phyloP scores from a whole-genome alignment of 1,140 invertebrate genomes.

The Oncopodura yosiiana region DNA sequence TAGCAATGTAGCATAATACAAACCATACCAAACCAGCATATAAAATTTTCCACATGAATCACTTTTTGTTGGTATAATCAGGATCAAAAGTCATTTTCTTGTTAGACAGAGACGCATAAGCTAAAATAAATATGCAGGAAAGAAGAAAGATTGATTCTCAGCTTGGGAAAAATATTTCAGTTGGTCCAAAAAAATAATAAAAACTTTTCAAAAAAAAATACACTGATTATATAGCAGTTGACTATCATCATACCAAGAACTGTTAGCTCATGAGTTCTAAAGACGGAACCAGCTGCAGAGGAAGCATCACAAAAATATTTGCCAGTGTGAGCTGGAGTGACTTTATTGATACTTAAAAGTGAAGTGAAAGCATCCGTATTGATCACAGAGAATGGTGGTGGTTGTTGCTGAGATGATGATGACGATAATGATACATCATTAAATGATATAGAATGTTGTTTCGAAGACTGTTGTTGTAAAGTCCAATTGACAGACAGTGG shows the following conservation, averaged over 20 bases:
- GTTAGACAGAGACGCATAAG: no score
- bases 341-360: conserved; percentile 29
- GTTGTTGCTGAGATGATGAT: conserved; percentile 67
- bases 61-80: no score
- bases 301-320: conserved; percentile 40
- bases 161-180: conserved; percentile 34
- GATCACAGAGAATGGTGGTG: conserved; percentile 45
- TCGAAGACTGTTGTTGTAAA: conserved; percentile 65
- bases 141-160: no score
- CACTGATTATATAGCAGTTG: conserved; percentile 20
- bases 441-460: no score
- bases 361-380: conserved; percentile 29
- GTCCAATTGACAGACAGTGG: conserved; percentile 66
- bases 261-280: conserved; percentile 52
- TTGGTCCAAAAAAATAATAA: conserved; percentile 31
- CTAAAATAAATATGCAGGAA: no score
- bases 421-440: conserved; percentile 64
- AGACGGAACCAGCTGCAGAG: conserved; percentile 55
- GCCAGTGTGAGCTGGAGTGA: conserved; percentile 34
- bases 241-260: conserved; percentile 24
- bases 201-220: conserved; percentile 32
- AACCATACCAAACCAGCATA: no score
- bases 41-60: no score
- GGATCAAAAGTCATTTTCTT: conserved; percentile 3
- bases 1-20: no score